A percentile compares a stretch with the other conserved stretches of the same genome.
Conservation (phyloP, 2,113 vertebrate species). For the Microtus montanus region DNA sequence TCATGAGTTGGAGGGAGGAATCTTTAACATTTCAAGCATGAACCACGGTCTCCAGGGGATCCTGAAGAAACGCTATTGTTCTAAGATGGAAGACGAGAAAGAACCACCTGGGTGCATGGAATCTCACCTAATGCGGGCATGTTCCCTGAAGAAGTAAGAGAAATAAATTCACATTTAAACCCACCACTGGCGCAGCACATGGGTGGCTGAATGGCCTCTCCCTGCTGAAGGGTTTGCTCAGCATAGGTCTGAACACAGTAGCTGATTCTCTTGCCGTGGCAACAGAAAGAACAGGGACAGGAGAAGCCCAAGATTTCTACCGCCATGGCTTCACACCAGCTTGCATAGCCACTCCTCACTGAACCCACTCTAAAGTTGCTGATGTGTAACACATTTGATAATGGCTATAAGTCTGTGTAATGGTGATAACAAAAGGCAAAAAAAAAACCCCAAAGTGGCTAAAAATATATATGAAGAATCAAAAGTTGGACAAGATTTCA, state of each 20-base stretch:
- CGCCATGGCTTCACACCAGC: neutral
- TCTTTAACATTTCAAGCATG: constrained; percentile 30
- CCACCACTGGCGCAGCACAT: neutral
- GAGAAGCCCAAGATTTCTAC: neutral
- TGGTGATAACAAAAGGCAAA: neutral
- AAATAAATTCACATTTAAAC: constrained; percentile 59
- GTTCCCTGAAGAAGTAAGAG: constrained; percentile 47
- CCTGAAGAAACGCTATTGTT: constrained; percentile 13
- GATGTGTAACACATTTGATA: neutral
- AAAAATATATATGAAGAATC: constrained; percentile 22
- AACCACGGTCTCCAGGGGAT: constrained; percentile 11
- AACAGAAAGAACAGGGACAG: constrained; percentile 3
- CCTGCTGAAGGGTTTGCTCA: neutral
- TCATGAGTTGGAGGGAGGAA: neutral
- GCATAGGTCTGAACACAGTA: neutral
- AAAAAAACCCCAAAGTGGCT: neutral
- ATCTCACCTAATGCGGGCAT: neutral
- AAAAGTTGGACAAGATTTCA: constrained; percentile 47
- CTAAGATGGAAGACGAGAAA: constrained; percentile 38
- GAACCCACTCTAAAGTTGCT: neutral
- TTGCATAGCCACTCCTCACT: neutral
- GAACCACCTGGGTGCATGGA: neutral
- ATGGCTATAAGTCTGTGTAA: neutral
- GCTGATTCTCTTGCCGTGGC: neutral
- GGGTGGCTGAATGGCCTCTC: neutral